These are phyloP conservation scores for Nebria ingens DNA, from an alignment of 1,140 invertebrate species.

Conservation along the genomic window DNA sequence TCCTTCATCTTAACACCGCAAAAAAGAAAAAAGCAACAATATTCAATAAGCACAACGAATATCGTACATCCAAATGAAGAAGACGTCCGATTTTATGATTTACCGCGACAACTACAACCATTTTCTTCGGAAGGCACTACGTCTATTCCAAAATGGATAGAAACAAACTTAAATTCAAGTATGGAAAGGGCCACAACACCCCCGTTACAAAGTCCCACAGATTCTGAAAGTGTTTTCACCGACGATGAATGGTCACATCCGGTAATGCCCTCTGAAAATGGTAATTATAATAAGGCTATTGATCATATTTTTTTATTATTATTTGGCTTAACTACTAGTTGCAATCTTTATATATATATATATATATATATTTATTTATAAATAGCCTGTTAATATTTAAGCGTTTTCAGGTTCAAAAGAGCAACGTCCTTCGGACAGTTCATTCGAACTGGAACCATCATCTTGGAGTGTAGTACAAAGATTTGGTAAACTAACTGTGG, in stretches of 20 bases:
- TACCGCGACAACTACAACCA: slow-evolving; percentile 34
- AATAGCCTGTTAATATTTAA: not conserved
- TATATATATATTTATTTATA: not conserved
- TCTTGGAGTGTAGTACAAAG: slow-evolving; percentile 46
- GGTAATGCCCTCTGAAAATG: slow-evolving; percentile 14
- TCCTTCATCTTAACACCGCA: not conserved
- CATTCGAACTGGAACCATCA: slow-evolving; percentile 44
- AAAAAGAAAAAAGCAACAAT: not conserved
- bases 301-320: slow-evolving; percentile 9
- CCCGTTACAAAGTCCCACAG: slow-evolving; percentile 43
- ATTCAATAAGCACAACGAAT: not conserved
- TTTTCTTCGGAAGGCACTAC: not conserved
- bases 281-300: no score
- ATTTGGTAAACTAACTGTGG: slow-evolving; percentile 43
- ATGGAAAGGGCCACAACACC: slow-evolving; percentile 32
- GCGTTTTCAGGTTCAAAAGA: slow-evolving; percentile 10
- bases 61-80: slow-evolving; percentile 13
- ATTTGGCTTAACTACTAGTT: slow-evolving; percentile 7
- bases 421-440: slow-evolving; percentile 39
- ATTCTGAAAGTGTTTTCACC: slow-evolving; percentile 47
- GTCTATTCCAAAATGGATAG: not conserved
- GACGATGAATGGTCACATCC: slow-evolving; percentile 41
- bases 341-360: no score
- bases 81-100: slow-evolving; percentile 43
- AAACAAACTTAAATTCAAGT: slow-evolving; percentile 34